These are phyloP conservation scores for Drosophila nikananu DNA, from an alignment of 1,140 invertebrate species.

Conservation along the genomic window DNA sequence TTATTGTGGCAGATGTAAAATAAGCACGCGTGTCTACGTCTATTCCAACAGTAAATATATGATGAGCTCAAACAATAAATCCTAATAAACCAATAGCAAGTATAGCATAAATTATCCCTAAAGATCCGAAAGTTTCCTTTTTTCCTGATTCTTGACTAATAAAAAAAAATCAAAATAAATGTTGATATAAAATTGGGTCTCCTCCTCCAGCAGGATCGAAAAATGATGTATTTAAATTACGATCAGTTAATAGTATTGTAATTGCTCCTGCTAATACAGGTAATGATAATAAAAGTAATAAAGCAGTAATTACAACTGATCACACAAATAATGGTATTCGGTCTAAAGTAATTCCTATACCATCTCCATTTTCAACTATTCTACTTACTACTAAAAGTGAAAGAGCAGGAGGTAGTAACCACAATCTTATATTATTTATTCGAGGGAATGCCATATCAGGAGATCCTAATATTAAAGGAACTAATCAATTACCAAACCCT, in stretches of 20 bases:
- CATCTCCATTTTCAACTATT: slow-evolving; percentile 88
- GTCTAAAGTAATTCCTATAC: slow-evolving; percentile 87
- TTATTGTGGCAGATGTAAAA: slow-evolving; percentile 82
- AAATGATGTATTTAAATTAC: slow-evolving; percentile 8
- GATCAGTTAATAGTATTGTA: slow-evolving; percentile 88
- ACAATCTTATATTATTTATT: slow-evolving; percentile 93
- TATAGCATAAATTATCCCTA: slow-evolving; percentile 89
- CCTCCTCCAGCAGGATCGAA: not conserved
- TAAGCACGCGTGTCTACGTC: slow-evolving; percentile 90
- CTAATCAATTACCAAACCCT: slow-evolving; percentile 92
- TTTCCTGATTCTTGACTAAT: slow-evolving; percentile 87
- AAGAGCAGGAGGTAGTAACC: slow-evolving; percentile 88
- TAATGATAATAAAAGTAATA: slow-evolving; percentile 88
- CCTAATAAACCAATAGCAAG: slow-evolving; percentile 88
- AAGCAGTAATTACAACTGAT: slow-evolving; percentile 89
- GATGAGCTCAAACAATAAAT: slow-evolving; percentile 89
- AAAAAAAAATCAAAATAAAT: slow-evolving; percentile 93
- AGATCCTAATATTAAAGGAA: slow-evolving; percentile 90
- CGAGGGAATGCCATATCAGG: slow-evolving; percentile 92
- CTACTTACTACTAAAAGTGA: slow-evolving; percentile 87
- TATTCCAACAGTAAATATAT: slow-evolving; percentile 91
- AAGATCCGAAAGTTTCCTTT: slow-evolving; percentile 87
- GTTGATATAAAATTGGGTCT: slow-evolving; percentile 91
- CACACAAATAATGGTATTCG: slow-evolving; percentile 88
- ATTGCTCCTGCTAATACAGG: slow-evolving; percentile 91